Evolutionary conservation across 2,113 vertebrate species (phyloP), one percentile per base, ranked within the genome.

Genomic region (Entosphenus tridentatus): DNA sequence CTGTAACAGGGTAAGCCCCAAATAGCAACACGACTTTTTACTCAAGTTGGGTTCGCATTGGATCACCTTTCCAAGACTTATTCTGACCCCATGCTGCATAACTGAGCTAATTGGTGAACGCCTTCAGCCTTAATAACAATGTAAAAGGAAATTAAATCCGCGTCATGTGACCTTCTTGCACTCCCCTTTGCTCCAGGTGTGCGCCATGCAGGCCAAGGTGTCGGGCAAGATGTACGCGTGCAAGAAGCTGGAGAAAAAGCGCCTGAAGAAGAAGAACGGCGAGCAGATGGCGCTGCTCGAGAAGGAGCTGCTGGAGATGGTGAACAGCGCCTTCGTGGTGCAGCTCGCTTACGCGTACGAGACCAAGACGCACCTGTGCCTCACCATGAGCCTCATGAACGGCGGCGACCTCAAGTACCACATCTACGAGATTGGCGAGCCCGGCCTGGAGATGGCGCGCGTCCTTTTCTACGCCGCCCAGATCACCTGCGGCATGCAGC

Each of bases 361-460:
- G 75, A 86, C 2, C 81, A 93, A 87, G 81, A 80, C 74, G 69
- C 84, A 89, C 67, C 82, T 91, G 77, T 95, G 90, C 81, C 84
- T 96, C 77, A 84, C 87, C 74, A 91, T 90, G 87, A 90, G 82
- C 75, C 81, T 95, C 77, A 91, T 95, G 91, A 91, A 90, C 21
- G 88, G 89, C 69, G 91, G 89, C 7, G 89, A 93, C 76, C 85
- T 95, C 74, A 90, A 82, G 76, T 92, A 84, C 75, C 92, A 92
- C 76, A 88, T 93, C 78, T 96, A 92, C 77, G 81, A 83, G 13
- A 79, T 88, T 1, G 88, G 87, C 55, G 77, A 84, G 57, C 83
- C 80, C 70, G 89, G 89, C 58, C 79, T 96, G 58, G 82, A 85
- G 72, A 81, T 83, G 80, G 80, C 81, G 57, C 83, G 87, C 21